Percentiles rank a stretch among this genome's conserved stretches.
phyloP scores from a whole-genome alignment of 2,113 vertebrate genomes.

The Struthio camelus region DNA sequence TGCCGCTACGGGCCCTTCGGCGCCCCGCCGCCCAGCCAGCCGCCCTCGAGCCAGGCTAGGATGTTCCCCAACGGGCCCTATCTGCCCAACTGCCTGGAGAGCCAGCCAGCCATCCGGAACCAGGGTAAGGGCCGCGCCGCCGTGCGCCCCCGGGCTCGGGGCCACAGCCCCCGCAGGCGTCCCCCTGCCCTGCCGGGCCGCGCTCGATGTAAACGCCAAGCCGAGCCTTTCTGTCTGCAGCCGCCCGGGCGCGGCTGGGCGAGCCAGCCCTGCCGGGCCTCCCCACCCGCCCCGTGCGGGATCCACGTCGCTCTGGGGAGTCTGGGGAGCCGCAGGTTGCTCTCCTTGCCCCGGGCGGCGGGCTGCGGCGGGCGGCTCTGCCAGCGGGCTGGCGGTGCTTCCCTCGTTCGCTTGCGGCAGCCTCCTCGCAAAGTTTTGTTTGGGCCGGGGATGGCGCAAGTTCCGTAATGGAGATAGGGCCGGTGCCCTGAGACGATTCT shows the following conservation, averaged over 20 bases:
- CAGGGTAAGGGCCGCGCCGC: slow-evolving; percentile 83
- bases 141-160: not conserved
- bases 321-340: not conserved
- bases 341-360: not conserved
- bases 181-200: not conserved
- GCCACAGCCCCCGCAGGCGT: not conserved
- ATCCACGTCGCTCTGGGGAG: not conserved
- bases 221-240: not conserved
- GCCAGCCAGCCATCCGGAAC: slow-evolving; percentile 84
- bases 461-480: not conserved
- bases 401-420: not conserved
- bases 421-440: not conserved
- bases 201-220: not conserved
- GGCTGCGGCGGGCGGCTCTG: not conserved
- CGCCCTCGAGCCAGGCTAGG: slow-evolving; percentile 82
- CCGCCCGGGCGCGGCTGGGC: not conserved
- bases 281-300: not conserved
- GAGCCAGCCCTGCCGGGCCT: not conserved
- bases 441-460: not conserved
- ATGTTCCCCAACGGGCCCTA: slow-evolving; percentile 90
- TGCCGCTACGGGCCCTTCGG: slow-evolving; percentile 90
- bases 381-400: not conserved
- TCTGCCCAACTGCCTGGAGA: slow-evolving; percentile 90
- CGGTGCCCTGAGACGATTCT: not conserved
- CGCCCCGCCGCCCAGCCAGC: slow-evolving; percentile 79